A percentile compares a stretch with the other conserved stretches of the same genome.
phyloP scores from a whole-genome alignment of 2,113 vertebrate species.

The Coryphaenoides rupestris region DNA sequence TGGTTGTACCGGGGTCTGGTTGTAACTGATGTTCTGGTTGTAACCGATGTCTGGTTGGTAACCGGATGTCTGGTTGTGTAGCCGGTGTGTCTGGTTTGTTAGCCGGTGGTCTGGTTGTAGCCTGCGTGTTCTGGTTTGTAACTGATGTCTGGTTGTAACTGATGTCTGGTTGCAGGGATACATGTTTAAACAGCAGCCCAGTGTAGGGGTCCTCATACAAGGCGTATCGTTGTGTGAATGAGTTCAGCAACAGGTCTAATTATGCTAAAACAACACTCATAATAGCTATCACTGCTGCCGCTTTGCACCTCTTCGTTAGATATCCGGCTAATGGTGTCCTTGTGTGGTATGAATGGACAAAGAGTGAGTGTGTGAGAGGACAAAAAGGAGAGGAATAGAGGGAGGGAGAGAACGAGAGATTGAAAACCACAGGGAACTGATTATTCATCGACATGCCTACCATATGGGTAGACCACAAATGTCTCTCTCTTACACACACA shows the following conservation, averaged over 20 bases:
- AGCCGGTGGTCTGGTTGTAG: too few relatives aligned
- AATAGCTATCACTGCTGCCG: slow-evolving; percentile 15
- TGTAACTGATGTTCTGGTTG: too few relatives aligned
- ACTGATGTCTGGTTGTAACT: too few relatives aligned
- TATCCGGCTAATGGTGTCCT: slow-evolving; percentile 33
- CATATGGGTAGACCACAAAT: slow-evolving; percentile 1
- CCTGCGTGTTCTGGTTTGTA: too few relatives aligned
- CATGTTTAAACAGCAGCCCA: too few relatives aligned
- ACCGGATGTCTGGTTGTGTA: too few relatives aligned
- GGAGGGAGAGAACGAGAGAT: slow-evolving; percentile 12
- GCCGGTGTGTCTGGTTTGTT: too few relatives aligned
- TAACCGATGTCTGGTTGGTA: too few relatives aligned
- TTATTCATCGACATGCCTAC: slow-evolving; percentile 37
- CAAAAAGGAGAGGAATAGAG: slow-evolving; percentile 1
- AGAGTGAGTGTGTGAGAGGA: slow-evolving; percentile 4
- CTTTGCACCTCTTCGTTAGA: slow-evolving; percentile 14
- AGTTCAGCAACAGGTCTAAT: slow-evolving; percentile 24
- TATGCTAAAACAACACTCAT: slow-evolving; percentile 39
- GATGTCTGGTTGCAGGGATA: too few relatives aligned
- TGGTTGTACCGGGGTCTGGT: too few relatives aligned
- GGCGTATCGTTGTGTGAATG: slow-evolving; percentile 15
- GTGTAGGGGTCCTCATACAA: too few relatives aligned
- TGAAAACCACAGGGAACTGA: slow-evolving; percentile 27
- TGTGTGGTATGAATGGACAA: slow-evolving; percentile 21
- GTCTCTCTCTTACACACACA: not conserved